These are phyloP conservation scores for Belgica antarctica DNA, from an alignment of 2,888 invertebrate genomes.

Conservation along the genomic window DNA sequence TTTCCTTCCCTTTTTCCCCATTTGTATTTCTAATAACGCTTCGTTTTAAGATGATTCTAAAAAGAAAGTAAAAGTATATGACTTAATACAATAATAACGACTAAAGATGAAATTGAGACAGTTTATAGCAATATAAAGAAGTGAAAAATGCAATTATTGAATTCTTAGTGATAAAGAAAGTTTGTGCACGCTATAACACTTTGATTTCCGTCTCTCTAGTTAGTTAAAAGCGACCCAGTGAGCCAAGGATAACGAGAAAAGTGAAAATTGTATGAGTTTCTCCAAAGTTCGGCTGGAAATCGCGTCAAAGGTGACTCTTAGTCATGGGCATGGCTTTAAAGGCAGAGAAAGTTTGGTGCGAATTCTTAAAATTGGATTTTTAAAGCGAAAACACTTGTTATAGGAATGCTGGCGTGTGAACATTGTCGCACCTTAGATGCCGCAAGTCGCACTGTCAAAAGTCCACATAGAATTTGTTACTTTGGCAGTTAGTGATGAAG, in stretches of 20 bases:
- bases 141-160: not conserved
- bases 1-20: not conserved
- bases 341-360: too few relatives aligned
- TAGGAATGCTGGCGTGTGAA: too few relatives aligned
- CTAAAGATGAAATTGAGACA: not conserved
- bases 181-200: not conserved
- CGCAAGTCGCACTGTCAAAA: too few relatives aligned
- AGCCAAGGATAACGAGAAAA: not conserved
- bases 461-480: too few relatives aligned
- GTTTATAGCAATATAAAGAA: constrained; percentile 17
- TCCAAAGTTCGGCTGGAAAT: too few relatives aligned
- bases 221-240: not conserved
- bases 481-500: too few relatives aligned
- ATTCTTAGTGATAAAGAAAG: not conserved
- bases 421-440: too few relatives aligned
- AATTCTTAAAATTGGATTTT: too few relatives aligned
- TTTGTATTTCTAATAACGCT: constrained; percentile 15
- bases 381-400: too few relatives aligned
- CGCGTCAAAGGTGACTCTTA: too few relatives aligned
- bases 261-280: too few relatives aligned
- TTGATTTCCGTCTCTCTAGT: not conserved
- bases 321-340: too few relatives aligned
- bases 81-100: constrained; percentile 21
- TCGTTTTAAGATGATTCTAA: constrained; percentile 18
- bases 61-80: not conserved